These are phyloP conservation scores for Rachycentron canadum DNA, from an alignment of 2,797 vertebrate genomes.

Conservation along the genomic window DNA sequence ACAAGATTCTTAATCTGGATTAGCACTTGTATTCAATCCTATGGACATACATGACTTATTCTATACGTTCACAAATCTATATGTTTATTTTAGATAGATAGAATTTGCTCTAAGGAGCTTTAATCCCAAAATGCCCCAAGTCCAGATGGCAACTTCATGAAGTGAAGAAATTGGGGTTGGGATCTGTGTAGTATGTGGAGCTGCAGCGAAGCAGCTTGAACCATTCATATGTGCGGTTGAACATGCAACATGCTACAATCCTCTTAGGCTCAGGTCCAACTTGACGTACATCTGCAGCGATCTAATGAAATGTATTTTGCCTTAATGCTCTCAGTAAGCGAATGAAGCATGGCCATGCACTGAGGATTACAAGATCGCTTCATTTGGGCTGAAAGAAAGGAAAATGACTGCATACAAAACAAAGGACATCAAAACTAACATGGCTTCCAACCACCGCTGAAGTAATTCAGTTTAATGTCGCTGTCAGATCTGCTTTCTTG, in stretches of 20 bases:
- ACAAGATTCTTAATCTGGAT: conserved; percentile 55
- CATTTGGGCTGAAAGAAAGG: conserved; percentile 8
- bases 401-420: background rate
- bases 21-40: conserved; percentile 10
- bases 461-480: conserved; percentile 49
- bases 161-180: conserved; percentile 51
- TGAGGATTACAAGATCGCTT: conserved; percentile 56
- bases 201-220: conserved; percentile 45
- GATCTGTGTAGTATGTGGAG: conserved; percentile 39
- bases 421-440: conserved; percentile 36
- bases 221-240: conserved; percentile 33
- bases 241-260: conserved; percentile 58
- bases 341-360: conserved; percentile 12
- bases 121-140: conserved; percentile 37
- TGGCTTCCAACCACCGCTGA: background rate
- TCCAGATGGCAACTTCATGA: conserved; percentile 67
- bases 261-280: conserved; percentile 73
- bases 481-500: conserved; percentile 40
- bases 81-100: too few species aligned
- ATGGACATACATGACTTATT: conserved; percentile 3
- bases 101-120: conserved; percentile 56
- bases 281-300: conserved; percentile 60
- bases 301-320: conserved; percentile 65
- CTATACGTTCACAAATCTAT: conserved; percentile 27
- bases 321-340: conserved; percentile 59